Evolutionary conservation across 2,797 vertebrate genomes (phyloP), one percentile per base, ranked within the genome.

Genomic region (Amniataba percoides): DNA sequence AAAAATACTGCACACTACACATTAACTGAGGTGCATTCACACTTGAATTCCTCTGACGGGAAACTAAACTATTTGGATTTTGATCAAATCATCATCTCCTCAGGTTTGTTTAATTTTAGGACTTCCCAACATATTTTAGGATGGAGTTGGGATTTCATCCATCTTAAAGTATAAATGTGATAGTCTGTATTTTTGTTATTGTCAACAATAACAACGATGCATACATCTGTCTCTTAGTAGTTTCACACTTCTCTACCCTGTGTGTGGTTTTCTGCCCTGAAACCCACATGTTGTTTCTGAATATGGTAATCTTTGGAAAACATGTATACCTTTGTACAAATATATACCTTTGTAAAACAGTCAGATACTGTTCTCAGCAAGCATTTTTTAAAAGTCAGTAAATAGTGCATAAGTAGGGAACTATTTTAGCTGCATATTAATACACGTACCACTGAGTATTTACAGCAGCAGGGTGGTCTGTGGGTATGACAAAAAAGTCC

Each of bases 1-100:
- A 53, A 63, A 34, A 60, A 36, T 15, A 43, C 8, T 3, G 11
- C 49, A 72, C 7, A 43, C 7, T 4, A 4, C 18, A 46, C 5
- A 39, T 9, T 56, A 10, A 65, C 49, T 73, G 9, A 59, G 52
- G 7, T 16, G 13, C 60, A 21, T 27, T 71, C 16, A 71, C 34
- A 15, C 8, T 5, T 57, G 2, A 25, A 16, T 40, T 64, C 10
- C 10, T 73, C 11, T 11, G 10, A 6, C 51, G 9, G 14, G 2
- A 45, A 21, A 65, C 27, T 21, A 8, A 31, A 27, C 3, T 31
- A 31, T 31, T 31, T 31, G 27, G 27, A 31, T 31, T 27, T 27
- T 40, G 16, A 7, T 40, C 10, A 13, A 25, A n/a, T 43, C 5
- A 43, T 8, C 3, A 7, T 39, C 39, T 25, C 18, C n/a, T 11